These are phyloP conservation scores for Rhombomys opimus DNA, from an alignment of 2,113 vertebrate genomes.

Conservation along the genomic window DNA sequence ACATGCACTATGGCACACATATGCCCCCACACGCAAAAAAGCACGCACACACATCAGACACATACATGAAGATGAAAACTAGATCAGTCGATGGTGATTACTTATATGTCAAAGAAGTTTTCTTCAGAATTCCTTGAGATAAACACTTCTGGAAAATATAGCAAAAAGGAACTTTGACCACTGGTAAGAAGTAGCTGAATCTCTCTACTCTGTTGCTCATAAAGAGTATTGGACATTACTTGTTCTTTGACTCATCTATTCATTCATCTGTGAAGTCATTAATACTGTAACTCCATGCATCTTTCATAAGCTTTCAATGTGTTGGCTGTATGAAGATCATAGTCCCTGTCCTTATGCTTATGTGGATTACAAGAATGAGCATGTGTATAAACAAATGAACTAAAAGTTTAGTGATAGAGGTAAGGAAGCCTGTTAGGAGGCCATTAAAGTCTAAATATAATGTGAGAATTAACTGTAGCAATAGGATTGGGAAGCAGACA, in stretches of 20 bases:
- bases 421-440: neutral
- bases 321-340: neutral
- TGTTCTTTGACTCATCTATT: neutral
- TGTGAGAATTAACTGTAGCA: neutral
- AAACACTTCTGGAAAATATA: neutral
- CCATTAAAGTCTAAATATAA: neutral
- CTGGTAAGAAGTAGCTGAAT: neutral
- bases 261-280: neutral
- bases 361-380: neutral
- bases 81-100: neutral
- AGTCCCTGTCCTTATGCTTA: neutral
- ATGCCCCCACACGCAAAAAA: neutral
- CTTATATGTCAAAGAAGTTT: slow-evolving; percentile 19
- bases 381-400: neutral
- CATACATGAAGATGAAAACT: neutral
- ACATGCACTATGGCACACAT: neutral
- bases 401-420: neutral
- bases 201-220: neutral
- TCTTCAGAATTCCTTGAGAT: slow-evolving; percentile 1
- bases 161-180: neutral
- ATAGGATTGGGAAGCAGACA: neutral
- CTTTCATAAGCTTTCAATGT: neutral
- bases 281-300: neutral
- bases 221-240: neutral
- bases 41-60: neutral